Conservation (phyloP, 2,113 vertebrate species). For the Thinocorus orbignyianus region DNA sequence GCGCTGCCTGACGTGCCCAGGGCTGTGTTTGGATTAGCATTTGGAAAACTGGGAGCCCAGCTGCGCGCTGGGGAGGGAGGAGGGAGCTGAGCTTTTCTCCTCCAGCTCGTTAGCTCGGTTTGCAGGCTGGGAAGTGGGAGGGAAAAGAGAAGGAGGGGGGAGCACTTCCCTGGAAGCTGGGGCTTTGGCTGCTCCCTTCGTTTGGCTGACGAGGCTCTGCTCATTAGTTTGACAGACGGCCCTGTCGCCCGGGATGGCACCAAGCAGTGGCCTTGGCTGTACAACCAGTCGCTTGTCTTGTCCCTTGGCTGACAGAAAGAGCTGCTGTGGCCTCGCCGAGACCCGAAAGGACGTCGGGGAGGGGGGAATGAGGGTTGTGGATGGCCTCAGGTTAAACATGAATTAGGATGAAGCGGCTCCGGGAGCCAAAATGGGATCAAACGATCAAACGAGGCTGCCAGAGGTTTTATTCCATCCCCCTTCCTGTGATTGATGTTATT, state of each 20-base stretch:
- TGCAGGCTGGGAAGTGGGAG: not conserved
- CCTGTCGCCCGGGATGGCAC: slow-evolving; percentile 52
- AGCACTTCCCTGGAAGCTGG: not conserved
- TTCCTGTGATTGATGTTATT: not conserved
- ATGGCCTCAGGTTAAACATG: slow-evolving; percentile 57
- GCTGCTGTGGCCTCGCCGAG: not conserved
- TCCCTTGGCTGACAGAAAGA: slow-evolving; percentile 35
- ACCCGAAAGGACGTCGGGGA: not conserved
- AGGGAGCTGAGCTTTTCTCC: slow-evolving; percentile 10
- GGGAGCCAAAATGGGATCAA: slow-evolving; percentile 25
- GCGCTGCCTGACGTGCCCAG: not conserved
- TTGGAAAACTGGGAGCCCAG: slow-evolving; percentile 57
- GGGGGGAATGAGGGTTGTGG: slow-evolving; percentile 18
- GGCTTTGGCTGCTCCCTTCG: slow-evolving; percentile 19
- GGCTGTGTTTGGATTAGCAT: slow-evolving; percentile 23
- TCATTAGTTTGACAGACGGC: slow-evolving; percentile 71
- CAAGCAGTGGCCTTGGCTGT: slow-evolving; percentile 33
- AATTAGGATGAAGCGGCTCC: slow-evolving; percentile 57
- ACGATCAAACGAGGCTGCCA: slow-evolving; percentile 36
- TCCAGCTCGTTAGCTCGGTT: not conserved
- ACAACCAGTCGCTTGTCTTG: slow-evolving; percentile 34
- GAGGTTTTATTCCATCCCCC: not conserved
- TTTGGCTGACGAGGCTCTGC: slow-evolving; percentile 61
- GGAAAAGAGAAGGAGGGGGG: not conserved
- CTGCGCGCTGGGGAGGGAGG: slow-evolving; percentile 57